Conservation (phyloP, 1,140 invertebrate species). For the Brachionus asplanchnoidis region DNA sequence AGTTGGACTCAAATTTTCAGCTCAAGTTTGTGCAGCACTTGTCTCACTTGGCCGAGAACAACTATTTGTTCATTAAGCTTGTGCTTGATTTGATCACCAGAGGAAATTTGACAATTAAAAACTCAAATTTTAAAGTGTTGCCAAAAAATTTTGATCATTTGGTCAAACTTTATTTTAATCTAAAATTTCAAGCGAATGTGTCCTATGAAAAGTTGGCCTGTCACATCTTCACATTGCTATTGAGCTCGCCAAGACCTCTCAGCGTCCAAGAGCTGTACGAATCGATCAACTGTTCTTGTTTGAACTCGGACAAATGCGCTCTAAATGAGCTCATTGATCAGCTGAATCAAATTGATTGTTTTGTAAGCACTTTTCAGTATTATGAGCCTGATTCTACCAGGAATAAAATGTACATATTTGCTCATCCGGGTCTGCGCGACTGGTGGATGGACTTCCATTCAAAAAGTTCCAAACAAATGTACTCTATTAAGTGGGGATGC, state of each 20-base stretch:
- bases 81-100: conserved; percentile 86
- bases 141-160: conserved; percentile 86
- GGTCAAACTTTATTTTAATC: conserved; percentile 84
- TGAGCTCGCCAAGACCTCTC: conserved; percentile 76
- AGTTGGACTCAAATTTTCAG: conserved; percentile 61
- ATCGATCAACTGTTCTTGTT: conserved; percentile 73
- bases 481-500: background rate
- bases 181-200: conserved; percentile 77
- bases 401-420: background rate
- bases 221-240: conserved; percentile 80
- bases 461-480: background rate
- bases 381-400: conserved; percentile 27
- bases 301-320: background rate
- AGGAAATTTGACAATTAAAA: conserved; percentile 86
- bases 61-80: conserved; percentile 83
- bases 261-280: conserved; percentile 85
- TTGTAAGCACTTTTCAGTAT: background rate
- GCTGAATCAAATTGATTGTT: background rate
- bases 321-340: background rate
- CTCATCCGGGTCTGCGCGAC: background rate
- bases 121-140: conserved; percentile 79
- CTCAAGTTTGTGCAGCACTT: conserved; percentile 79
- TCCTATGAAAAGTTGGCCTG: conserved; percentile 73
- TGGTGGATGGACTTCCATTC: background rate
- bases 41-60: conserved; percentile 73